phyloP scores from a whole-genome alignment of 2,888 invertebrate species.

The Ornithoptera priamus region DNA sequence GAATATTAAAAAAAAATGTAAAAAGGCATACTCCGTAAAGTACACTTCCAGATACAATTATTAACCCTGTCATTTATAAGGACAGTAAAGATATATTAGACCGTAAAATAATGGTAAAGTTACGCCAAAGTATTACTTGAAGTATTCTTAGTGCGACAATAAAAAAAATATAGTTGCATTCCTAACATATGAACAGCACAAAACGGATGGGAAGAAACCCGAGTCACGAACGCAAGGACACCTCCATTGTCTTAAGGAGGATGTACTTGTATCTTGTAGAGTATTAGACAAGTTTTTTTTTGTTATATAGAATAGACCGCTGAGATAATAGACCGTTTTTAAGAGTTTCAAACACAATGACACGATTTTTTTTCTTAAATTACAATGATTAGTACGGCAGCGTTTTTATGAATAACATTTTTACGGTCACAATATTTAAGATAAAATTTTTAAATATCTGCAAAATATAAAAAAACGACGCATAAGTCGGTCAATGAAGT shows the following conservation, averaged over 20 bases:
- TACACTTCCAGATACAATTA: too few species aligned
- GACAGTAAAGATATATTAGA: neutral
- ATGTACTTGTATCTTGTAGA: constrained; percentile 41
- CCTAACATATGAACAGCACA: constrained; percentile 10
- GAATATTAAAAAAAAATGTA: too few species aligned
- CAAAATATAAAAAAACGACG: neutral
- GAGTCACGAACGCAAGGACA: constrained; percentile 46
- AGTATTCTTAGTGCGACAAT: neutral
- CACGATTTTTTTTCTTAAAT: neutral
- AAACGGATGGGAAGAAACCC: constrained; percentile 38
- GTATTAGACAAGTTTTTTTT: constrained; percentile 37
- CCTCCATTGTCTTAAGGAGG: constrained; percentile 47
- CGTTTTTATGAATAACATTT: neutral
- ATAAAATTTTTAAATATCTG: neutral
- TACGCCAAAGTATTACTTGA: neutral
- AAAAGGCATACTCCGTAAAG: too few species aligned
- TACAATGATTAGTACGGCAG: too few species aligned
- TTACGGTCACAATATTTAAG: neutral
- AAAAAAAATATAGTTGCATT: neutral
- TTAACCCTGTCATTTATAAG: too few species aligned
- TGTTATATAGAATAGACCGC: constrained; percentile 17
- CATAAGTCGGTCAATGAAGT: neutral
- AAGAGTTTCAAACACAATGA: neutral
- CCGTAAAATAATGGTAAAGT: neutral
- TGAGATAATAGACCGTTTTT: constrained; percentile 28